These are phyloP conservation scores for Strigamia maritima DNA, from an alignment of 2,888 invertebrate genomes.

Conservation along the genomic window DNA sequence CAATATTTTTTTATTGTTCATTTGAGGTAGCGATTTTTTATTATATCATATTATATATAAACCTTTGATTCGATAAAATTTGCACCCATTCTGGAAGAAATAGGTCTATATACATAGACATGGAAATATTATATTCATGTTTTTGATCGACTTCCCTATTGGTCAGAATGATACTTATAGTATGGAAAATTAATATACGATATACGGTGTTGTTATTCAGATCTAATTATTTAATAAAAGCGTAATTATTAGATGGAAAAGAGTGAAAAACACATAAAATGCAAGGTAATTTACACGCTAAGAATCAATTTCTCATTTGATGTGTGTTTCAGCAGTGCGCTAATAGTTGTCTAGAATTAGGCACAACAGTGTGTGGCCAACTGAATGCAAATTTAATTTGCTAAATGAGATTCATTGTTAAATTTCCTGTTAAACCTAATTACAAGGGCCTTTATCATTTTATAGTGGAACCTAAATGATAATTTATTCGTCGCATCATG, in stretches of 20 bases:
- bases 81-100: too few species aligned
- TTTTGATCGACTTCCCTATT: too few species aligned
- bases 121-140: too few species aligned
- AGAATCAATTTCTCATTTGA: constrained; percentile 23
- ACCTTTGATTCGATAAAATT: too few species aligned
- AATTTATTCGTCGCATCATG: constrained; percentile 23
- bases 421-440: constrained; percentile 40
- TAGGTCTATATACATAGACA: too few species aligned
- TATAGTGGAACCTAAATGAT: constrained; percentile 23
- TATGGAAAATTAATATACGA: not conserved
- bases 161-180: too few species aligned
- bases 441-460: constrained; percentile 20
- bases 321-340: constrained; percentile 7
- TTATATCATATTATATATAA: too few species aligned
- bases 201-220: not conserved
- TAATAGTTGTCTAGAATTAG: constrained; percentile 16
- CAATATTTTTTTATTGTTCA: not conserved
- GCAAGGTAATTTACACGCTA: not conserved
- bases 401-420: constrained; percentile 41
- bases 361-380: constrained; percentile 20
- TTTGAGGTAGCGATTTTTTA: too few species aligned
- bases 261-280: not conserved
- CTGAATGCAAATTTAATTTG: constrained; percentile 37
- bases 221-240: not conserved
- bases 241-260: not conserved